Conservation (phyloP, 37 sponge, comb jelly and placozoan genomes). For the Chondrilla cf. caribensis region DNA sequence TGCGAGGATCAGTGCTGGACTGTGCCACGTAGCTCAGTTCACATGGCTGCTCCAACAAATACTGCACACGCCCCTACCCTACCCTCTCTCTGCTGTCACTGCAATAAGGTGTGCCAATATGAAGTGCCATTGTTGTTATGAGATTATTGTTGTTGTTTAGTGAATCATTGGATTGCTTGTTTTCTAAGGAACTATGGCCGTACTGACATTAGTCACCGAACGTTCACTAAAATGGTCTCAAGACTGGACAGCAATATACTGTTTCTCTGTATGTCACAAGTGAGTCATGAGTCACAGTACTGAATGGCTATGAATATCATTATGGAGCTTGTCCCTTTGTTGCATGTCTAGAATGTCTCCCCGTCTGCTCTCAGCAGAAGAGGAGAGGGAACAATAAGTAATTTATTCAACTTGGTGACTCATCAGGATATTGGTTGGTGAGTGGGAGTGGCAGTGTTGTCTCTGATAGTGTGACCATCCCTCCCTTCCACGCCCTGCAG, state of each 20-base stretch:
- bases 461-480: not conserved
- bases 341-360: conserved; percentile 41
- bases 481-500: not conserved
- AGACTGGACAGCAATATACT: conserved; percentile 69
- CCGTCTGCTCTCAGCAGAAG: conserved; percentile 30
- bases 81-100: conserved; percentile 29
- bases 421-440: conserved; percentile 67
- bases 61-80: conserved; percentile 56
- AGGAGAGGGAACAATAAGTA: conserved; percentile 53
- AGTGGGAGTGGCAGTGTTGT: not conserved
- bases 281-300: conserved; percentile 15
- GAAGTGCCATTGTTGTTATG: too few relatives aligned
- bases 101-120: conserved; percentile 33
- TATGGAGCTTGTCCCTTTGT: not conserved
- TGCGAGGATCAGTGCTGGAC: conserved; percentile 35
- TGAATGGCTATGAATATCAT: not conserved
- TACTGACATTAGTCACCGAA: conserved; percentile 8
- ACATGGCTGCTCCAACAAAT: conserved; percentile 18
- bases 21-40: conserved; percentile 45
- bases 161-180: too few relatives aligned
- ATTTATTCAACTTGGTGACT: conserved; percentile 56
- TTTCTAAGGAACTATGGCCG: conserved; percentile 53
- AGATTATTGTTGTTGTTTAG: too few relatives aligned
- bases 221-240: conserved; percentile 35
- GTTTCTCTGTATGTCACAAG: conserved; percentile 72